Base-by-base conservation (phyloP, 2,888 invertebrate genomes). In the Exocentrus adspersus region DNA sequence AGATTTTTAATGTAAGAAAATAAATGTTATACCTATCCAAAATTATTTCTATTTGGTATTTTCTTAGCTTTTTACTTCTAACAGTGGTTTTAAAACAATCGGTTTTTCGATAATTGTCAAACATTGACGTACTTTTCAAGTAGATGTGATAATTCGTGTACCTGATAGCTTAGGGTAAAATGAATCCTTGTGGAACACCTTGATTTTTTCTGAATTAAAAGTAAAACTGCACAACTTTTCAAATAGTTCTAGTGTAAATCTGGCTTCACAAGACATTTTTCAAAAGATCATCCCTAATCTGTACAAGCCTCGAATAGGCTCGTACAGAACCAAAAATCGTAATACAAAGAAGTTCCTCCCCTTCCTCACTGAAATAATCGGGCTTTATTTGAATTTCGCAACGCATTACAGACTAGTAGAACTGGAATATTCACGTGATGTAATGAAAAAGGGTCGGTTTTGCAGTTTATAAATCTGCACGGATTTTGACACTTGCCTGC, bases 1-100 rank as follows among this genome's bases (percentile, higher is more conserved):
- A 57, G 62, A 52, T 62, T 64, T 62, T 59, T 62, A 66, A 65
- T 16, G 10, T 48, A 41, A 54, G 28, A 16, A 62, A 70, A 72
- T 72, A 72, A 71, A 70, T 63, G 57, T 64, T 68, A 65, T 72
- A 63, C 24, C 16, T 58, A 48, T n/a, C n/a, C n/a, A n/a, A n/a
- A n/a, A n/a, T n/a, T 61, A 28, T 43, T 58, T 32, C n/a, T 57
- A 37, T 37, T 37, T 37, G 2, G 37, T 12, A 12, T 37, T 37
- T 37, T 12, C 30, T n/a, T n/a, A n/a, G n/a, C n/a, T n/a, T 24
- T 24, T 24, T n/a, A 12, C 32, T 32, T 32, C 2, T 37, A 12
- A 2, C 2, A 37, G n/a, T n/a, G 12, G 5, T 14, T 37, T n/a
- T n/a, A n/a, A n/a, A n/a, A 24, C 24, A 24, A 3, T 24, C 7